phyloP scores from a whole-genome alignment of 2,797 vertebrate species.

The Helostoma temminkii region DNA sequence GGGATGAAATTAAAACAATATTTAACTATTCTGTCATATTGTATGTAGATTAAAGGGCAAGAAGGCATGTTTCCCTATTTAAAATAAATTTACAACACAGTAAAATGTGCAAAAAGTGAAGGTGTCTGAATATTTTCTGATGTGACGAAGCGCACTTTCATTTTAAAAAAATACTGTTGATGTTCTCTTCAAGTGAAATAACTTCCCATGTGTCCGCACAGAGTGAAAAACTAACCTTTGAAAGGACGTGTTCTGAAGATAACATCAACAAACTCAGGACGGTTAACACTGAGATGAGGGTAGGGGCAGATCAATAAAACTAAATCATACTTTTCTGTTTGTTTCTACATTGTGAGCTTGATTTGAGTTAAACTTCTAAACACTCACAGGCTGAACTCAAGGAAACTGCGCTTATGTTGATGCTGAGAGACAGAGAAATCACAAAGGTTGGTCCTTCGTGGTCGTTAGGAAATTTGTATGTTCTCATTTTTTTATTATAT shows the following conservation, averaged over 20 bases:
- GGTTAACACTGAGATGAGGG: constrained; percentile 77
- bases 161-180: not conserved
- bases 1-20: too few relatives aligned
- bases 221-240: constrained; percentile 82
- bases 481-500: not conserved
- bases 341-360: not conserved
- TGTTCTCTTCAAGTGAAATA: not conserved
- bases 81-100: too few relatives aligned
- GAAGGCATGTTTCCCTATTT: too few relatives aligned
- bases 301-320: constrained; percentile 53
- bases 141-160: not conserved
- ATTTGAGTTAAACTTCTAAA: constrained; percentile 1
- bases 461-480: not conserved
- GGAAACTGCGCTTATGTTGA: constrained; percentile 72
- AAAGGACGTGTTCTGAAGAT: constrained; percentile 77
- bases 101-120: too few relatives aligned
- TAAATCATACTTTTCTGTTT: not conserved
- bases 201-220: constrained; percentile 50
- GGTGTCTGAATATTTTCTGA: too few relatives aligned
- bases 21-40: too few relatives aligned
- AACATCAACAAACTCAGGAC: constrained; percentile 76
- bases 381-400: constrained; percentile 78
- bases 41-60: too few relatives aligned
- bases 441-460: constrained; percentile 70
- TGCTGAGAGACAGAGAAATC: constrained; percentile 79